These are phyloP conservation scores for Hipposideros larvatus DNA, from an alignment of 2,797 vertebrate species.

Conservation along the genomic window DNA sequence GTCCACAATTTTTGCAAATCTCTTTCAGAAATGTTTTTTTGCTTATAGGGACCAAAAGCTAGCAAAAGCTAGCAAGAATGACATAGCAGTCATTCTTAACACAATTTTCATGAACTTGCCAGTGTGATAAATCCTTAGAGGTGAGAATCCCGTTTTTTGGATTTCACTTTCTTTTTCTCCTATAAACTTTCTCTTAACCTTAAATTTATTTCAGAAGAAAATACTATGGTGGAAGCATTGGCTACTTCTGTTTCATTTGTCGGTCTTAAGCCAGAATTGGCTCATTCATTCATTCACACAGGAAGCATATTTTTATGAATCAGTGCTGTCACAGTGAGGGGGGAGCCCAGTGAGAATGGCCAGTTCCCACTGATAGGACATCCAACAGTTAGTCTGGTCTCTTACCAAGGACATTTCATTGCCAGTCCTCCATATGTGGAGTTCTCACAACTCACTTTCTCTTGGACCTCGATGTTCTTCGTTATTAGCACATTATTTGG, in stretches of 20 bases:
- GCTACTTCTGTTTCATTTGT: not conserved
- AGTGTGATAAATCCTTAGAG: not conserved
- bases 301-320: not conserved
- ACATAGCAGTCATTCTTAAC: not conserved
- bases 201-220: constrained; percentile 28
- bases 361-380: not conserved
- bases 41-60: constrained; percentile 24
- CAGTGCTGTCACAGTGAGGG: not conserved
- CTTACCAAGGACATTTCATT: not conserved
- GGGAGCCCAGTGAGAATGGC: not conserved
- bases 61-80: constrained; percentile 55
- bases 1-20: constrained; percentile 72
- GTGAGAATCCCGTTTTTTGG: not conserved
- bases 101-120: not conserved
- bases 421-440: not conserved
- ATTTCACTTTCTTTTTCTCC: not conserved
- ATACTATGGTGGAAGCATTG: not conserved
- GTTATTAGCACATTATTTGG: not conserved
- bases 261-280: not conserved
- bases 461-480: not conserved
- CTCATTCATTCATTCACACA: not conserved
- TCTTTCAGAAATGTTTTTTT: constrained; percentile 64
- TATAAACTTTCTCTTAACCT: not conserved
- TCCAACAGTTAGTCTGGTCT: not conserved
- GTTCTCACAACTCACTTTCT: not conserved